Evolutionary conservation across 2,113 vertebrate genomes (phyloP).

Genomic region (Platichthys flesus): DNA sequence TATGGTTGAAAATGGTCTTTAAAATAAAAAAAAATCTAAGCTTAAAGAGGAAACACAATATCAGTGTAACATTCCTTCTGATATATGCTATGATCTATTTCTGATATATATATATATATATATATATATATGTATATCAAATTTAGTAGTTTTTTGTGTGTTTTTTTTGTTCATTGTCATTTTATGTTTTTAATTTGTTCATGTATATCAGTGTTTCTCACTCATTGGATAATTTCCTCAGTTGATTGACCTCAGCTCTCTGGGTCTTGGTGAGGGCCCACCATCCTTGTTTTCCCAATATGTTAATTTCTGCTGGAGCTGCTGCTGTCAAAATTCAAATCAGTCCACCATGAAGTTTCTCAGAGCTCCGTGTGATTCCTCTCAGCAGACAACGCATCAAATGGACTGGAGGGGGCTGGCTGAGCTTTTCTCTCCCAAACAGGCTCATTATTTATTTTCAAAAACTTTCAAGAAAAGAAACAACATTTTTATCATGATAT

Average conservation of each 20-base stretch:
- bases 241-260: conserved; percentile 28
- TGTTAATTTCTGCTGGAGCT: conserved; percentile 40
- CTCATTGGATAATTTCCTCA: conserved; percentile 7
- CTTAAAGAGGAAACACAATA: background rate
- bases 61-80: background rate
- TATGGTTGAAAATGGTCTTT: too few relatives aligned
- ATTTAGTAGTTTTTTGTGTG: background rate
- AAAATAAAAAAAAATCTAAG: too few relatives aligned
- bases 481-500: conserved; percentile 55
- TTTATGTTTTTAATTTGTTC: background rate
- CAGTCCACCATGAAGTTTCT: conserved; percentile 49
- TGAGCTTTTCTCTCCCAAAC: conserved; percentile 15
- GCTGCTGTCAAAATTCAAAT: conserved; percentile 58
- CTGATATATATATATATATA: background rate
- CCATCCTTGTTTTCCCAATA: conserved; percentile 44
- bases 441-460: conserved; percentile 66
- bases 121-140: background rate
- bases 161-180: background rate
- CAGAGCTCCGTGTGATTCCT: conserved; percentile 24
- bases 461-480: conserved; percentile 44
- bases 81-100: background rate
- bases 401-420: conserved; percentile 1
- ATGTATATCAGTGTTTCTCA: conserved; percentile 1
- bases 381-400: conserved; percentile 44
- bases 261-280: background rate